phyloP scores from a whole-genome alignment of 1,140 invertebrate species.

The Polypedilum vanderplanki region DNA sequence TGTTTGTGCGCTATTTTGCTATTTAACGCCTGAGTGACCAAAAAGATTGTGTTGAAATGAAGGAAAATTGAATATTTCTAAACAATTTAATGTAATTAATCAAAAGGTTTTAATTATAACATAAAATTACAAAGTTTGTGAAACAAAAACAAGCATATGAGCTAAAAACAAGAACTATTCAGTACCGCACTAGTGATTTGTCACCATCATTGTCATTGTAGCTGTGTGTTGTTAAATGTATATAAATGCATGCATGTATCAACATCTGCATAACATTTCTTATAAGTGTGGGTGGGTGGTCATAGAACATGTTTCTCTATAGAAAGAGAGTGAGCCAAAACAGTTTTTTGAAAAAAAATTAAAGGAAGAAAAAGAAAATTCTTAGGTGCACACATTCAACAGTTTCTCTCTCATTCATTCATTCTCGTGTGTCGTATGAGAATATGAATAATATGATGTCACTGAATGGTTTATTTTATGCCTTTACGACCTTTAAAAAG shows the following conservation, averaged over 20 bases:
- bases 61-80: neutral
- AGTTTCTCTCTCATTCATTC: neutral
- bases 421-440: neutral
- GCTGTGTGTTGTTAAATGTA: neutral
- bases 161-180: too few relatives aligned
- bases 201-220: neutral
- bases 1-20: too few relatives aligned
- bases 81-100: neutral
- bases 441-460: neutral
- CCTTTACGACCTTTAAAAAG: neutral
- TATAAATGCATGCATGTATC: neutral
- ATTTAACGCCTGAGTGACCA: too few relatives aligned
- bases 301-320: too few relatives aligned
- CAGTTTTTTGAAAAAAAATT: too few relatives aligned
- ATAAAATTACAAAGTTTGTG: neutral
- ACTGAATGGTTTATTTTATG: neutral
- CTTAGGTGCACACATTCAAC: neutral
- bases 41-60: neutral
- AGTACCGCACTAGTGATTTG: neutral
- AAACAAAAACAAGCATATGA: neutral
- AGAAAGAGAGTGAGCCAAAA: too few relatives aligned
- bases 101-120: too few relatives aligned
- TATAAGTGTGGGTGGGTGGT: neutral
- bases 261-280: conserved; percentile 18
- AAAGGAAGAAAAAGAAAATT: neutral